Conservation (phyloP, 1,140 invertebrate genomes). For the Catajapyx aquilonaris region DNA sequence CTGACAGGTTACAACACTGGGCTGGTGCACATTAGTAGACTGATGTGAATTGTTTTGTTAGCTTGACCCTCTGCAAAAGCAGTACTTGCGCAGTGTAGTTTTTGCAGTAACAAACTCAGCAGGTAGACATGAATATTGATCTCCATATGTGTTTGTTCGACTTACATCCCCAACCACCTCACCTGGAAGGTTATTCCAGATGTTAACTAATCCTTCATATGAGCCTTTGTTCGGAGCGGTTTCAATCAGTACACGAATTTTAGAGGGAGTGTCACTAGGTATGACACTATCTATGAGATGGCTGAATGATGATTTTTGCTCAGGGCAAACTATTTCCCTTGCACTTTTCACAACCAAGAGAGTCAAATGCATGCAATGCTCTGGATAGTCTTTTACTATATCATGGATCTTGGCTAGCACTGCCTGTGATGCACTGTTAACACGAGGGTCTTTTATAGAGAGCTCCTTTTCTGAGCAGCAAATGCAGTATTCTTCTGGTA, state of each 20-base stretch:
- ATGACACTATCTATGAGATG: too few relatives aligned
- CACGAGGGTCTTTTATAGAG: slow-evolving; percentile 5
- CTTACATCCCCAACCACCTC: neutral
- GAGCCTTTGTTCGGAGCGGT: neutral
- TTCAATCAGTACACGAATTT: neutral
- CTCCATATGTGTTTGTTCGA: neutral
- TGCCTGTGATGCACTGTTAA: slow-evolving; percentile 4
- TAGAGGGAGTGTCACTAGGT: too few relatives aligned
- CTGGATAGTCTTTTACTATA: neutral
- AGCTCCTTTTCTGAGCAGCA: slow-evolving; percentile 17
- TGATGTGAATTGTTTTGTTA: too few relatives aligned
- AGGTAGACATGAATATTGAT: neutral
- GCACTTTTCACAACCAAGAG: neutral
- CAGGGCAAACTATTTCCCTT: neutral
- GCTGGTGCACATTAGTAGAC: too few relatives aligned
- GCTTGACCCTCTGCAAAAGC: too few relatives aligned
- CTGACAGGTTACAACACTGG: too few relatives aligned
- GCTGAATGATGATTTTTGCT: too few relatives aligned
- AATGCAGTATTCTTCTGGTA: slow-evolving; percentile 26
- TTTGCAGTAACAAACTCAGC: neutral
- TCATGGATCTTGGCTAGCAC: slow-evolving; percentile 9
- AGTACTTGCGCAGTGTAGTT: too few relatives aligned
- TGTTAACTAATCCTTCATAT: too few relatives aligned
- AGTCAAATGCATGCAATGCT: neutral
- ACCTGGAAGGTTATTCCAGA: too few relatives aligned